Percentiles rank a stretch among this genome's conserved stretches.
phyloP scores from a whole-genome alignment of 2,113 vertebrate genomes.

The Aviceda subcristata region DNA sequence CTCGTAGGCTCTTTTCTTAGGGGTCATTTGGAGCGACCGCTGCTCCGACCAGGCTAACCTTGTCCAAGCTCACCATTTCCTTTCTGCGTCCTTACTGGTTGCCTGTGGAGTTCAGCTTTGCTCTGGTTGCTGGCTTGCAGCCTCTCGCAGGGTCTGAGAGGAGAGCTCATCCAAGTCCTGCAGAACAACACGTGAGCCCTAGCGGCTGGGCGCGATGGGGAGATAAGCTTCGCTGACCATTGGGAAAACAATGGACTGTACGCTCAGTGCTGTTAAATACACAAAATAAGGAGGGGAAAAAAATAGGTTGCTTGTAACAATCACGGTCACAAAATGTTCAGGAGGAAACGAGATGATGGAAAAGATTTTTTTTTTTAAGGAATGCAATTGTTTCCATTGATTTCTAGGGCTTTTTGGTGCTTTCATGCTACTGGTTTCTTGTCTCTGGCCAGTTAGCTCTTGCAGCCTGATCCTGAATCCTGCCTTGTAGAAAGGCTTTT shows the following conservation, averaged over 20 bases:
- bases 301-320: constrained; percentile 7
- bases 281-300: constrained; percentile 2
- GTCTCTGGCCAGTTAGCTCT: not conserved
- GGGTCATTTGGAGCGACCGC: not conserved
- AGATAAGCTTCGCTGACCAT: constrained; percentile 40
- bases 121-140: not conserved
- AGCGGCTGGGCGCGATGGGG: not conserved
- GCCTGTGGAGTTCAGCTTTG: not conserved
- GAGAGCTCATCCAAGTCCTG: not conserved
- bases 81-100: not conserved
- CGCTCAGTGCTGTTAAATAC: not conserved
- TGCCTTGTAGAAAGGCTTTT: not conserved
- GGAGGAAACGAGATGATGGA: constrained; percentile 51
- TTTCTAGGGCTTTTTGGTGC: not conserved
- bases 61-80: not conserved
- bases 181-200: constrained; percentile 2
- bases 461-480: not conserved
- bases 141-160: not conserved
- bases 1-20: not conserved
- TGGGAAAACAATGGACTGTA: constrained; percentile 54
- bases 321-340: constrained; percentile 27
- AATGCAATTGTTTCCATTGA: constrained; percentile 14
- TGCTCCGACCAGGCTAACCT: not conserved
- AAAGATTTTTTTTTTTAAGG: not conserved
- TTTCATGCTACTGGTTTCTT: not conserved